These are phyloP conservation scores for Frieseomelitta varia DNA, from an alignment of 1,140 invertebrate species.

Conservation along the genomic window DNA sequence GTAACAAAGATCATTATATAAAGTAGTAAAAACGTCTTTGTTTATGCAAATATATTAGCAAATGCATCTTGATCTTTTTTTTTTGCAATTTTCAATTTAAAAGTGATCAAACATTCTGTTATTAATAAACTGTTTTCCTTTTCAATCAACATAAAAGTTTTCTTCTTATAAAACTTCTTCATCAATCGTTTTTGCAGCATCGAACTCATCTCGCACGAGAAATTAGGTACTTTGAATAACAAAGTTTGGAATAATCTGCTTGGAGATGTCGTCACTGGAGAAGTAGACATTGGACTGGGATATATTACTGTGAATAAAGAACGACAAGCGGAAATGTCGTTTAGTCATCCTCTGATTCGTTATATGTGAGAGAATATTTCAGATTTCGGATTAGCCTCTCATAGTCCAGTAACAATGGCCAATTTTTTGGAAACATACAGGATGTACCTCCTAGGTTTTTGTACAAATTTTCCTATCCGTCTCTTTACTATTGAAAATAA, in stretches of 20 bases:
- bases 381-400: neutral
- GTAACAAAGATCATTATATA: too few relatives aligned
- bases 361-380: constrained; percentile 80
- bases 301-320: constrained; percentile 83
- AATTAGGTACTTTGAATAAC: constrained; percentile 83
- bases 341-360: constrained; percentile 84
- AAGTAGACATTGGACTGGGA: constrained; percentile 84
- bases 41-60: too few relatives aligned
- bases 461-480: neutral
- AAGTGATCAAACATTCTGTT: too few relatives aligned
- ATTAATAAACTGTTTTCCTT: too few relatives aligned
- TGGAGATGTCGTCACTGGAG: constrained; percentile 82
- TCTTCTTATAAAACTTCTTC: too few relatives aligned
- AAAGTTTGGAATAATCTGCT: constrained; percentile 85
- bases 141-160: too few relatives aligned
- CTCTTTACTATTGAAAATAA: neutral
- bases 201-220: constrained; percentile 80
- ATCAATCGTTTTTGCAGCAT: constrained; percentile 72
- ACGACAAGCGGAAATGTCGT: constrained; percentile 83
- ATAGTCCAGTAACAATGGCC: neutral
- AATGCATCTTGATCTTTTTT: too few relatives aligned
- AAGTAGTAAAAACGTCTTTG: too few relatives aligned
- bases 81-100: too few relatives aligned
- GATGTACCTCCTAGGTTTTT: neutral
- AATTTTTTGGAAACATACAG: neutral